These are phyloP conservation scores for Drosophila quinaria DNA, from an alignment of 2,888 invertebrate genomes.

Conservation along the genomic window DNA sequence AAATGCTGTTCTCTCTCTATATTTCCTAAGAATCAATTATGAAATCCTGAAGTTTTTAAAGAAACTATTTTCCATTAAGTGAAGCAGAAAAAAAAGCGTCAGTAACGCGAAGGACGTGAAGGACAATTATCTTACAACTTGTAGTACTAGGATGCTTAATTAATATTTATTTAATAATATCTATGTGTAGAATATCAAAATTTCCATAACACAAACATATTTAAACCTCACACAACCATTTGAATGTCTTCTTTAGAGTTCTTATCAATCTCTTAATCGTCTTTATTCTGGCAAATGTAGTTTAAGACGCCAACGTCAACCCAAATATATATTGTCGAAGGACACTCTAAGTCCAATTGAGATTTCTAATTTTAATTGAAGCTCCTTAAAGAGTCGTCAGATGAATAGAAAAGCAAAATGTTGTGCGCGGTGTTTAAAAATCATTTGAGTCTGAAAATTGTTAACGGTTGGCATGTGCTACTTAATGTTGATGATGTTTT, in stretches of 20 bases:
- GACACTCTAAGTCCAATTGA: neutral
- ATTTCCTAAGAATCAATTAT: too few species aligned
- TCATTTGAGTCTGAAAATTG: conserved; percentile 37
- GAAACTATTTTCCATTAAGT: too few species aligned
- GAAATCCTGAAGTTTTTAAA: too few species aligned
- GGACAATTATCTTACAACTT: too few species aligned
- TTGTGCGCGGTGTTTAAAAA: conserved; percentile 41
- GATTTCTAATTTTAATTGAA: conserved; percentile 1
- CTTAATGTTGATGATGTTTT: conserved; percentile 32
- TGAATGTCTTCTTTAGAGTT: neutral
- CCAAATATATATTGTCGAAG: neutral
- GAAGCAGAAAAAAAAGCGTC: too few species aligned
- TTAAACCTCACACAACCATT: neutral
- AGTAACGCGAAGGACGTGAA: too few species aligned
- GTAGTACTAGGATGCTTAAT: too few species aligned
- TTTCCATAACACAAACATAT: too few species aligned
- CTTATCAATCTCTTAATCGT: neutral
- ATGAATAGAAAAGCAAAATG: conserved; percentile 4
- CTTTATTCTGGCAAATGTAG: neutral
- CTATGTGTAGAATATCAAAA: neutral
- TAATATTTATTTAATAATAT: neutral
- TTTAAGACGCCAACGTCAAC: neutral
- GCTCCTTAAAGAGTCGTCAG: neutral
- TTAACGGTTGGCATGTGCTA: conserved; percentile 48
- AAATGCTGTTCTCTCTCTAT: too few species aligned